These are phyloP conservation scores for Philaethria dido DNA, from an alignment of 2,888 invertebrate species.

Conservation along the genomic window DNA sequence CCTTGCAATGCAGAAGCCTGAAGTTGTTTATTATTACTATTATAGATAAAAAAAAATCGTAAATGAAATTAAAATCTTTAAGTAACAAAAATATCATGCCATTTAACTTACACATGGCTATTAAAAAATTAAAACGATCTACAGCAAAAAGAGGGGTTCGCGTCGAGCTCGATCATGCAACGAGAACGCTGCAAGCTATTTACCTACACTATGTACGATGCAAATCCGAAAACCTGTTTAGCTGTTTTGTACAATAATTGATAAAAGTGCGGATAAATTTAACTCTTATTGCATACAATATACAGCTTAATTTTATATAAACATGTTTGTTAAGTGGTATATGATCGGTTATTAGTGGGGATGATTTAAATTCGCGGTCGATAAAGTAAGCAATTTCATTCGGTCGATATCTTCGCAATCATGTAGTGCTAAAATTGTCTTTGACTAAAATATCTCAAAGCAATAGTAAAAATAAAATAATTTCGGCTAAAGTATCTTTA, in stretches of 20 bases:
- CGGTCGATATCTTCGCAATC: constrained; percentile 43
- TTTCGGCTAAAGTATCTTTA: not conserved
- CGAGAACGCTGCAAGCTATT: constrained; percentile 52
- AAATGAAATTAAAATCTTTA: not conserved
- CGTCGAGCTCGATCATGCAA: constrained; percentile 69
- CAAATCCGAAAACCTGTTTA: constrained; percentile 45
- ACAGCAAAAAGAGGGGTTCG: constrained; percentile 58
- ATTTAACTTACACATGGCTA: constrained; percentile 22
- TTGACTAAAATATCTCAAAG: not conserved
- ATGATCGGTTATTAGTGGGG: constrained; percentile 42
- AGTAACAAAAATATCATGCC: not conserved
- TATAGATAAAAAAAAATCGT: not conserved
- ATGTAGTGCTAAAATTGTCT: constrained; percentile 37
- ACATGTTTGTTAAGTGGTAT: not conserved
- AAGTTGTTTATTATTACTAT: not conserved
- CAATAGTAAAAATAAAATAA: not conserved
- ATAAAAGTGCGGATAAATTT: constrained; percentile 29
- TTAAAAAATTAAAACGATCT: constrained; percentile 34
- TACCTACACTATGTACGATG: constrained; percentile 47
- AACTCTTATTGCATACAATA: constrained; percentile 13
- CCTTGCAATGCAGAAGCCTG: no score
- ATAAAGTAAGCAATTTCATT: constrained; percentile 47
- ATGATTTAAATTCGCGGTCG: constrained; percentile 48
- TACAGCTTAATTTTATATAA: constrained; percentile 31
- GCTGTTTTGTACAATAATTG: constrained; percentile 15